Evolutionary conservation across 2,113 vertebrate genomes (phyloP), one percentile per base, ranked within the genome.

Genomic region (Labeo rohita): DNA sequence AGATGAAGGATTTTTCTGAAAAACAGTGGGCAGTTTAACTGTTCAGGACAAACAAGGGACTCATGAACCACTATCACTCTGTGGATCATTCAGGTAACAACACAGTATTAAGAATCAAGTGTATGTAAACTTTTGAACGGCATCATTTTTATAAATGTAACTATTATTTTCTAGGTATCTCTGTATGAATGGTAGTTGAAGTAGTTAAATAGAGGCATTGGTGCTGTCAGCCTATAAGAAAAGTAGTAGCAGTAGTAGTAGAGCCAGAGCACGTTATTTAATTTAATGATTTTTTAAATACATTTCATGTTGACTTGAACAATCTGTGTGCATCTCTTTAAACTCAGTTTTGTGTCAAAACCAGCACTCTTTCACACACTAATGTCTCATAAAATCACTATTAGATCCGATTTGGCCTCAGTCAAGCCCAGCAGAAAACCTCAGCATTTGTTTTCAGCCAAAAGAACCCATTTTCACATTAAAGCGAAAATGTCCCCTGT

Each of bases 401-500:
- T 34, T 43, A 16, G n/a, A 10, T 66, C 59, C 28, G 79, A 47
- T 49, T 81, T 47, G 16, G 8, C 78, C 59, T 21, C 73, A 56
- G 49, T 63, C 49, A 68, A 28, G 43, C 2, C 8, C 45, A 7
- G 68, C 36, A 10, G 68, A 80, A 86, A 70, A 52, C 74, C 65
- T 89, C 54, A 45, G 10, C 52, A 86, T 85, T 54, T 39, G n/a
- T 80, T 73, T 79, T 63, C 5, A 16, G 18, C 61, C 72, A 39
- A 77, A 75, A 83, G n/a, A 63, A 52, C 73, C 49, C 56, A 88
- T 92, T 91, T 70, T 89, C 86, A 84, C 84, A 39, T 10, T 36
- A 63, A 0, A 65, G 84, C 86, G 86, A 87, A 89, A 91, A 70
- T 43, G 34, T 70, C 61, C 23, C 23, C 49, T 15, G 9, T 34